Conservation (phyloP, 2,113 vertebrate species). For the Plectropomus leopardus region DNA sequence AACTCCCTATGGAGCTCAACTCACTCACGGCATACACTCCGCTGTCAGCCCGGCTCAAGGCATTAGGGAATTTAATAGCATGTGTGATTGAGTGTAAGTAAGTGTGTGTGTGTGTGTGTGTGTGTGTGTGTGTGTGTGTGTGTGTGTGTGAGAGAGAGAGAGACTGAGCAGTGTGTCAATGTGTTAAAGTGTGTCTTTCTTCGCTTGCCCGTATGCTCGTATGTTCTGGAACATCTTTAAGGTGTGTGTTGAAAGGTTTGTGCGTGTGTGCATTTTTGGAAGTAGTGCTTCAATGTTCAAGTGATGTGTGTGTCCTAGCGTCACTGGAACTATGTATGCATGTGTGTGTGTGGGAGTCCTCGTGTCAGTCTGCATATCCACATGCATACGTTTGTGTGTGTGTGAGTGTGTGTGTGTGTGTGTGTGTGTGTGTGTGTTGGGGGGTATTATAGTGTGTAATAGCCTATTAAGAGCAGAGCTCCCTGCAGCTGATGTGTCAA, state of each 20-base stretch:
- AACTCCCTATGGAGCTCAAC: constrained; percentile 70
- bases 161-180: constrained; percentile 33
- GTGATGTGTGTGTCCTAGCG: constrained; percentile 18
- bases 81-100: constrained; percentile 61
- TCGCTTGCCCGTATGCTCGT: constrained; percentile 5
- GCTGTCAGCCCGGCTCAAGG: constrained; percentile 71
- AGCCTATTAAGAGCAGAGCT: constrained; percentile 73
- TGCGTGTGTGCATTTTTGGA: background rate
- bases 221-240: constrained; percentile 37
- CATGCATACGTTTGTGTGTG: constrained; percentile 15
- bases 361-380: background rate
- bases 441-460: constrained; percentile 71
- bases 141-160: no score
- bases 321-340: constrained; percentile 20
- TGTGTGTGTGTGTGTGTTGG: constrained; percentile 34
- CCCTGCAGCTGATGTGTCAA: constrained; percentile 72
- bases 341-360: background rate
- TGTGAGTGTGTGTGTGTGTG: constrained; percentile 25
- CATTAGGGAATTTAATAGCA: constrained; percentile 80
- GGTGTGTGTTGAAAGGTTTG: constrained; percentile 34
- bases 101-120: constrained; percentile 32
- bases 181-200: constrained; percentile 50
- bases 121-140: background rate
- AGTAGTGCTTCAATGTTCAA: background rate
- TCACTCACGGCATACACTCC: constrained; percentile 66